These are phyloP conservation scores for Isurus oxyrinchus DNA, from an alignment of 2,113 vertebrate species.

Conservation along the genomic window DNA sequence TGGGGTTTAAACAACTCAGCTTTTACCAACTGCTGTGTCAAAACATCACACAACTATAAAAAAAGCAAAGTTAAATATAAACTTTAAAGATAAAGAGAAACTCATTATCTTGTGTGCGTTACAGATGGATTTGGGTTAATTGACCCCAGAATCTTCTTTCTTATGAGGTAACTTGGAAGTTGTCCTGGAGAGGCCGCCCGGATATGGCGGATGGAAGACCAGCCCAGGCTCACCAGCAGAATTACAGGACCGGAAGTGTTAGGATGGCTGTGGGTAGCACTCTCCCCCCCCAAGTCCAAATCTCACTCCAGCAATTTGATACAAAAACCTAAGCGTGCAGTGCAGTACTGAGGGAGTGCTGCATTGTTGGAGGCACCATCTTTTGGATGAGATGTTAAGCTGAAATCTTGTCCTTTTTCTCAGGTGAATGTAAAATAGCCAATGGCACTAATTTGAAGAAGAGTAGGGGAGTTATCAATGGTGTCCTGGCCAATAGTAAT, in stretches of 20 bases:
- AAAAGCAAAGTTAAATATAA: neutral
- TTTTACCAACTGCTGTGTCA: no score
- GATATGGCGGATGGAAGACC: neutral
- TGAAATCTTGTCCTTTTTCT: neutral
- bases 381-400: neutral
- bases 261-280: neutral
- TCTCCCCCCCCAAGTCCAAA: no score
- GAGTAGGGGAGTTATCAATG: no score
- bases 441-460: no score
- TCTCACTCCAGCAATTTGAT: neutral
- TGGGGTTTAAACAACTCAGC: no score
- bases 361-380: neutral
- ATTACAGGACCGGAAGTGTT: neutral
- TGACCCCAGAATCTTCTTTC: neutral
- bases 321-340: neutral
- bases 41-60: neutral
- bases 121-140: neutral
- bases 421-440: no score
- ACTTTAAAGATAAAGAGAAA: neutral
- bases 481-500: no score
- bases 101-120: neutral
- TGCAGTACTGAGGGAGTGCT: neutral
- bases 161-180: neutral
- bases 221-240: neutral
- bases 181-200: neutral